phyloP scores from a whole-genome alignment of 1,140 invertebrate species.

The Ooceraea biroi region DNA sequence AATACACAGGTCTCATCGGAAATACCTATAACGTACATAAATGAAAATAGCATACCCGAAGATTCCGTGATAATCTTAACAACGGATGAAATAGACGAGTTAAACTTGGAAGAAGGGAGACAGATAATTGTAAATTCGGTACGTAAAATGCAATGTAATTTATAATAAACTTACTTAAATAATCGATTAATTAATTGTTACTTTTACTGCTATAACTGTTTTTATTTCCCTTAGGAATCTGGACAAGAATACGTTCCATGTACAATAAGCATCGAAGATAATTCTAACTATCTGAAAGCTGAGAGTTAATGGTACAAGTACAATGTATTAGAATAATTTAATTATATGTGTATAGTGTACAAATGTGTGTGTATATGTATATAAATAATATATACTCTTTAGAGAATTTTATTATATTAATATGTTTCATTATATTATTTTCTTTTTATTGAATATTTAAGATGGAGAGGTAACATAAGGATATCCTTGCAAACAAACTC shows the following conservation, averaged over 20 bases:
- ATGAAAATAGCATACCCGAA: conserved; percentile 81
- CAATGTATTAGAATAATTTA: conserved; percentile 23
- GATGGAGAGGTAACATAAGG: too few species aligned
- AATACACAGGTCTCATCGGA: conserved; percentile 73
- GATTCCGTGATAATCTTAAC: conserved; percentile 85
- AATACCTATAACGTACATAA: conserved; percentile 85
- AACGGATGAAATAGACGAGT: conserved; percentile 79
- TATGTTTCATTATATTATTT: too few species aligned
- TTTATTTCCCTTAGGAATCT: conserved; percentile 74
- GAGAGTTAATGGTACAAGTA: conserved; percentile 71
- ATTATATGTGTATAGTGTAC: not conserved
- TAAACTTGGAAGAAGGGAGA: conserved; percentile 80
- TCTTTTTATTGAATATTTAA: too few species aligned
- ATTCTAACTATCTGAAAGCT: conserved; percentile 68
- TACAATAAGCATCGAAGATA: conserved; percentile 74
- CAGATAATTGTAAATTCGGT: conserved; percentile 83
- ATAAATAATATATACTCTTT: not conserved
- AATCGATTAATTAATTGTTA: conserved; percentile 38
- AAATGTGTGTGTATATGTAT: not conserved
- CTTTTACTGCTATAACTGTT: not conserved
- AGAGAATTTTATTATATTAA: too few species aligned
- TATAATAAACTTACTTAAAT: not conserved
- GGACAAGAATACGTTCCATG: conserved; percentile 78
- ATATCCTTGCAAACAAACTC: too few species aligned
- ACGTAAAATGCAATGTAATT: conserved; percentile 42